phyloP scores from a whole-genome alignment of 1,140 invertebrate species.

The Campoletis sonorensis region DNA sequence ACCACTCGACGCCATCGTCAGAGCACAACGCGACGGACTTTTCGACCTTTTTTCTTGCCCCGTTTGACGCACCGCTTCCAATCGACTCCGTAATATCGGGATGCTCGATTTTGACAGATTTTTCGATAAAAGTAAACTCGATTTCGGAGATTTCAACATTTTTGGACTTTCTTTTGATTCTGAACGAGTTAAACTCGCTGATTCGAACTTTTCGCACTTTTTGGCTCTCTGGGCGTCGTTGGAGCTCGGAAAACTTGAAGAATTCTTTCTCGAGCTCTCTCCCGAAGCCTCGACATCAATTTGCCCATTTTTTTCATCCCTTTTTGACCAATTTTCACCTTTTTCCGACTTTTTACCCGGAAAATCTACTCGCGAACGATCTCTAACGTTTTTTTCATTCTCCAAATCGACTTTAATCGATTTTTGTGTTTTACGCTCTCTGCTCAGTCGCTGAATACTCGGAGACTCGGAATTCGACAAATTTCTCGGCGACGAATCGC shows the following conservation, averaged over 20 bases:
- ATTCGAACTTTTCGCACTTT: too few relatives aligned
- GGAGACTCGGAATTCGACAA: background rate
- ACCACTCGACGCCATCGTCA: slow-evolving; percentile 54
- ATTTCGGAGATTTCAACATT: background rate
- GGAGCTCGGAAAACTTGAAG: too few relatives aligned
- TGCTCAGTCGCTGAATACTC: slow-evolving; percentile 15
- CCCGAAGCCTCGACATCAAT: too few relatives aligned
- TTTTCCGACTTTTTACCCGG: too few relatives aligned
- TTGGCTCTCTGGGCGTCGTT: too few relatives aligned
- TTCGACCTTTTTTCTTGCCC: slow-evolving; percentile 35
- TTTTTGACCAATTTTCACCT: too few relatives aligned
- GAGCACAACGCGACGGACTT: slow-evolving; percentile 53
- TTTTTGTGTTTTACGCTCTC: slow-evolving; percentile 18
- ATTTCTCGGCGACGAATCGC: slow-evolving; percentile 43
- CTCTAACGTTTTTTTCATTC: too few relatives aligned
- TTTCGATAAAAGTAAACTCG: slow-evolving; percentile 17
- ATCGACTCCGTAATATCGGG: slow-evolving; percentile 59
- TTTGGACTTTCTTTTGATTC: background rate
- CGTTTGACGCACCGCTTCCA: slow-evolving; percentile 48
- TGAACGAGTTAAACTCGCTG: background rate
- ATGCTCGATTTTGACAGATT: slow-evolving; percentile 61
- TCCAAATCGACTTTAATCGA: too few relatives aligned
- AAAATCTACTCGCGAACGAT: too few relatives aligned
- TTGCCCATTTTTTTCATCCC: too few relatives aligned
- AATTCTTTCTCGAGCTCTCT: too few relatives aligned